Conservation (phyloP, 92 coral and sea anemone species). For the Pocillopora meandrina region DNA sequence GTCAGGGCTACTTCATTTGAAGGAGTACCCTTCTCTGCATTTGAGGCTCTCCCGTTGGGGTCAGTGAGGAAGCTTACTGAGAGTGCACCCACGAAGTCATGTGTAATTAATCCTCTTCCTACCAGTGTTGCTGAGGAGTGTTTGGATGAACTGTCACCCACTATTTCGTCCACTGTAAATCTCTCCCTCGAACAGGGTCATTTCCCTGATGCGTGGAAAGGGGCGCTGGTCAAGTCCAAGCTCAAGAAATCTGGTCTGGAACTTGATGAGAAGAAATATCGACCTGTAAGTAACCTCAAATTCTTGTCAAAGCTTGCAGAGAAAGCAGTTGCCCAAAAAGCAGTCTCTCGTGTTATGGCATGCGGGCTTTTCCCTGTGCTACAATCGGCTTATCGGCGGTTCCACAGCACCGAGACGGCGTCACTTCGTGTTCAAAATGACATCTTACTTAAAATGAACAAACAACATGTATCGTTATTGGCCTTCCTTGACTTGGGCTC, state of each 20-base stretch:
- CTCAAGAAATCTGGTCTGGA: constrained; percentile 54
- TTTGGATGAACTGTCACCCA: constrained; percentile 26
- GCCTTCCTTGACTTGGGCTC: no score
- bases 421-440: no score
- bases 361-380: no score
- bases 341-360: no score
- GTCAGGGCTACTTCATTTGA: no score
- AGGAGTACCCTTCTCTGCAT: not conserved
- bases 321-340: constrained; percentile 4
- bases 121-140: constrained; percentile 21
- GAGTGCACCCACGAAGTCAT: constrained; percentile 38
- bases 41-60: constrained; percentile 4
- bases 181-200: constrained; percentile 45
- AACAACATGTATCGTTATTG: no score
- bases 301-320: constrained; percentile 49
- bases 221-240: constrained; percentile 58
- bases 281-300: constrained; percentile 53
- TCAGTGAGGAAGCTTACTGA: constrained; percentile 27
- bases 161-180: constrained; percentile 25
- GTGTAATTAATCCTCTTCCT: constrained; percentile 30
- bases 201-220: constrained; percentile 59
- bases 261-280: constrained; percentile 44
- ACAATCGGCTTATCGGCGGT: no score
- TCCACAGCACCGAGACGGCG: no score
- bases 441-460: no score